Evolutionary conservation across 2,797 vertebrate species (phyloP), one percentile per base, ranked within the genome.

Genomic region (Odontamblyopus lacepedii): DNA sequence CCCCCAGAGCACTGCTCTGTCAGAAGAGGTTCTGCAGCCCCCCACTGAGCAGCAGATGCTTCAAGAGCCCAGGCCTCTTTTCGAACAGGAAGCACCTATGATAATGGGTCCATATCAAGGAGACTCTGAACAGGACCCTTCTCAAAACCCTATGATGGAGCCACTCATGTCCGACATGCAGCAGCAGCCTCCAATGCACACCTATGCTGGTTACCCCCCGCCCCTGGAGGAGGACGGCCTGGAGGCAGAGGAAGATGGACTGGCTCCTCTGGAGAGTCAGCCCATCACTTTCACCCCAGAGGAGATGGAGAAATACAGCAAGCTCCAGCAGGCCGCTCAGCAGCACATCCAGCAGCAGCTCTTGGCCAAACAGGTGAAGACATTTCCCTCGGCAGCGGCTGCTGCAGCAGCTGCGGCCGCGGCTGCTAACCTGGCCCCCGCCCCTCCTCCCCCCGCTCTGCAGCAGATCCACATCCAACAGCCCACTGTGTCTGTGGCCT

Each of bases 311-410:
- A 99, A 99, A 67, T 99, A 99, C 90, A 96, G 98, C 85, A 99
- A 98, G 82, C 94, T 99, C 75, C 98, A 99, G 73, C 98, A 99
- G 88, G 97, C 98, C 0, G 98, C 98, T 0, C 98, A 99, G 85
- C 98, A 99, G 72, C 98, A 99, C 92, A 99, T 99, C 78, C 98
- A 99, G 88, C 98, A 99, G 88, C 98, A 99, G 87, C 95, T 99
- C 19, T 82, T 99, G 77, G 97, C 98, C 57, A 99, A 99, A 91
- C 98, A 99, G 84, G 98, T 98, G 12, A 99, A 99, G 87, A 93
- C 92, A 0, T 99, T 98, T 53, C 98, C 98, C 0, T 89, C 95
- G 0, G 96, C 96, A 0, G 94, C 95, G 0, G 93, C 88, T 0
- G 93, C 96, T 0, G 96, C 95, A 0, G 92, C 94, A 0, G 89